Conservation (phyloP, 2,797 vertebrate species). For the Sus cebifrons region DNA sequence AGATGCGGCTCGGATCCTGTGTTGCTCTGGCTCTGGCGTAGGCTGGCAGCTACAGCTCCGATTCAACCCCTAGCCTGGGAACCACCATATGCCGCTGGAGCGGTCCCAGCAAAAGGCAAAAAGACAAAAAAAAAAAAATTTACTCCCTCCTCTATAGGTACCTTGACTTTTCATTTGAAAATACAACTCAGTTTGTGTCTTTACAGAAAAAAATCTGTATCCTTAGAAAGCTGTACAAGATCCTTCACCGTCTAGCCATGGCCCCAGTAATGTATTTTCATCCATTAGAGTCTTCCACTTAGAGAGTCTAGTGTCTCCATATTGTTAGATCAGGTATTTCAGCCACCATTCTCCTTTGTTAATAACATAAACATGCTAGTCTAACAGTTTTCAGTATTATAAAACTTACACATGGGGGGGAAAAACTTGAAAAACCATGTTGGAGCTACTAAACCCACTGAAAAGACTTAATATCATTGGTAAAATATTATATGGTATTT, state of each 20-base stretch:
- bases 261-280: not conserved
- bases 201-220: not conserved
- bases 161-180: conserved; percentile 46
- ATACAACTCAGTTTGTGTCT: not conserved
- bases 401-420: not conserved
- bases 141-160: not conserved
- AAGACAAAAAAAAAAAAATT: too few relatives aligned
- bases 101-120: too few relatives aligned
- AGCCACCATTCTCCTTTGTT: conserved; percentile 22
- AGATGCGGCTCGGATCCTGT: too few relatives aligned
- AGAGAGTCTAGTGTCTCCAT: not conserved
- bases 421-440: not conserved
- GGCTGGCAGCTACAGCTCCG: too few relatives aligned
- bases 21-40: too few relatives aligned
- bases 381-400: not conserved
- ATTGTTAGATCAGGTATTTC: not conserved
- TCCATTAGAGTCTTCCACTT: not conserved
- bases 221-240: not conserved
- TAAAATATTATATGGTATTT: not conserved
- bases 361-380: not conserved
- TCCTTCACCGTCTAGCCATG: not conserved
- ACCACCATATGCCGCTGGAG: too few relatives aligned
- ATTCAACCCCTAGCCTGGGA: too few relatives aligned
- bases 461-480: not conserved
- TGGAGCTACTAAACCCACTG: not conserved